Evolutionary conservation across 2,888 invertebrate genomes (phyloP), one percentile per base, ranked within the genome.

Genomic region (Eupithecia dodoneata): DNA sequence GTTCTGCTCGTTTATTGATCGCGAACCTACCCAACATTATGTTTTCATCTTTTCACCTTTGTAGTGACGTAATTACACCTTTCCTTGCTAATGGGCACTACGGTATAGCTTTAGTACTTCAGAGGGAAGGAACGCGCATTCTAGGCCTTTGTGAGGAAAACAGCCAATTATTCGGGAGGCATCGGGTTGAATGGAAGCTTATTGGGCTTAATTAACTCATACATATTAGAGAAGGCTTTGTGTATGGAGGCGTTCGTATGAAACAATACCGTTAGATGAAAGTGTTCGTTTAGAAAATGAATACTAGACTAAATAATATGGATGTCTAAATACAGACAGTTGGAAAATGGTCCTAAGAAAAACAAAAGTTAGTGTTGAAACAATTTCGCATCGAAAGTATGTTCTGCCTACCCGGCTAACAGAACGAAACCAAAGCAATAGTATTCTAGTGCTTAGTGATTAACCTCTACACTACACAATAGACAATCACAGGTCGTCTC

Each of bases 161-260:
- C 72, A 65, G 72, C 44, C 72, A 72, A 74, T 74, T 74, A 77
- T 74, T 72, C 72, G 63, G 70, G 30, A 72, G 72, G 72, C 66
- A 71, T 74, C 76, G 74, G 59, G 74, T 72, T 67, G 9, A 75
- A 77, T 73, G 63, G n/a, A 78, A 69, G 69, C 72, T 69, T 72
- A 75, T 69, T 66, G 66, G 52, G 71, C 70, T 63, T 74, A 72
- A 74, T 78, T 76, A 76, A 69, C 72, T 74, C 74, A 65, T 73
- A 76, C 72, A 76, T 79, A 79, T 65, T 78, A 74, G 65, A 79
- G 74, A 70, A 70, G 69, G 49, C 15, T 67, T 70, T 66, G 42
- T 66, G 63, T 49, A 65, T 47, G 49, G 41, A 52, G 44, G 70
- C 44, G 42, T 66, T 15, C 42, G 15, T 66, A 66, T 44, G 44